Conservation (phyloP, 2,113 vertebrate genomes). For the Trematocara nigrifrons region DNA sequence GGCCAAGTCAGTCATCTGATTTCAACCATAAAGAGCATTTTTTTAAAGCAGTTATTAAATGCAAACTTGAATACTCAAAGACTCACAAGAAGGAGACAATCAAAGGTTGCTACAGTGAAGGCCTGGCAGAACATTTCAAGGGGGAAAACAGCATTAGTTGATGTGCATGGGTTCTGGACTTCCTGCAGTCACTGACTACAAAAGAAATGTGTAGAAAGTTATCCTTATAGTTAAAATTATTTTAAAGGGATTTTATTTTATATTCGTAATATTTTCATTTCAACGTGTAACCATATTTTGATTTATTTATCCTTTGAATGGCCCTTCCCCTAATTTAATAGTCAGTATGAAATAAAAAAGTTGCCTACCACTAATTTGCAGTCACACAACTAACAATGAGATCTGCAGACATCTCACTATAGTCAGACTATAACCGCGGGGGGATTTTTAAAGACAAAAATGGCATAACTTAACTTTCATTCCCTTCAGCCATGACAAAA, state of each 20-base stretch:
- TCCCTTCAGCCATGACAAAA: slow-evolving; percentile 40
- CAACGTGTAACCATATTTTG: background rate
- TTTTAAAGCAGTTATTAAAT: background rate
- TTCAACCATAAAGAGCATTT: background rate
- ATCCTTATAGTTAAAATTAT: background rate
- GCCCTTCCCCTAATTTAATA: background rate
- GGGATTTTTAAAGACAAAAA: slow-evolving; percentile 4
- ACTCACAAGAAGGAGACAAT: no score
- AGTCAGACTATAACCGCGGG: slow-evolving; percentile 3
- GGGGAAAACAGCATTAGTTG: background rate
- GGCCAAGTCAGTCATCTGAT: background rate
- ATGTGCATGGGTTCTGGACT: background rate
- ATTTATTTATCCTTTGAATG: background rate
- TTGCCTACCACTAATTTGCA: slow-evolving; percentile 25
- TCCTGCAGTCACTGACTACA: background rate
- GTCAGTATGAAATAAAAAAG: background rate
- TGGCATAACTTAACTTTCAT: slow-evolving; percentile 6
- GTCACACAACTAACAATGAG: slow-evolving; percentile 18
- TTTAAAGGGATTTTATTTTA: background rate
- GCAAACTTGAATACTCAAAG: background rate
- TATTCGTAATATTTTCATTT: background rate
- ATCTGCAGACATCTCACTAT: slow-evolving; percentile 28
- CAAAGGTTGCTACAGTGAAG: background rate
- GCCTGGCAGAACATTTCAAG: background rate
- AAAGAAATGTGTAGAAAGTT: background rate